Evolutionary conservation across 2,888 invertebrate genomes (phyloP).

Genomic region (Dicranocentrus wangi): DNA sequence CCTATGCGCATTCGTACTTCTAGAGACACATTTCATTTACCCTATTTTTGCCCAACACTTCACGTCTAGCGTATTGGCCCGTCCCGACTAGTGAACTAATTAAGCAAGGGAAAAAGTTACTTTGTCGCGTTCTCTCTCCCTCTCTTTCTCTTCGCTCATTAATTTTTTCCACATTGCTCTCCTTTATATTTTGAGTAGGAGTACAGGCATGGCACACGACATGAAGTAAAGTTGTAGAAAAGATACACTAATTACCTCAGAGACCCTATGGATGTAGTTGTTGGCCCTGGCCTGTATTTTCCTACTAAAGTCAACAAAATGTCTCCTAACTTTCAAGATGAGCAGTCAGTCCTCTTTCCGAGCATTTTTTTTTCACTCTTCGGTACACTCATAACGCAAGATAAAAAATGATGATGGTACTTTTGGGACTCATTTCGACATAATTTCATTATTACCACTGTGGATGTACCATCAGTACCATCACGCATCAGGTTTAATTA

Average conservation of each 20-base stretch:
- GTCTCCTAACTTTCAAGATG: no score
- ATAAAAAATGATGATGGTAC: conserved; percentile 55
- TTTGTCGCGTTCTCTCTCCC: background rate
- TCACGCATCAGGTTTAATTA: conserved; percentile 3
- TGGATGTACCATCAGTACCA: conserved; percentile 9
- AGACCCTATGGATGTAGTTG: background rate
- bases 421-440: conserved; percentile 49
- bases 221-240: background rate
- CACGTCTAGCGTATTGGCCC: background rate
- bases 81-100: conserved; percentile 18
- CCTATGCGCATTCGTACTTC: background rate
- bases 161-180: background rate
- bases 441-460: conserved; percentile 56
- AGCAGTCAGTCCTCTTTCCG: no score
- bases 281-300: background rate
- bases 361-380: conserved; percentile 4
- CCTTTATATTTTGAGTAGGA: background rate
- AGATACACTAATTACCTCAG: conserved; percentile 54
- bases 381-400: background rate
- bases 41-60: background rate
- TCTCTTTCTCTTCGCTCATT: background rate
- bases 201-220: background rate
- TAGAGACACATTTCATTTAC: background rate
- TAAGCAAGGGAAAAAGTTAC: background rate
- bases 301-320: background rate